These are phyloP conservation scores for Luehdorfia chinensis DNA, from an alignment of 1,140 invertebrate genomes.

Conservation along the genomic window DNA sequence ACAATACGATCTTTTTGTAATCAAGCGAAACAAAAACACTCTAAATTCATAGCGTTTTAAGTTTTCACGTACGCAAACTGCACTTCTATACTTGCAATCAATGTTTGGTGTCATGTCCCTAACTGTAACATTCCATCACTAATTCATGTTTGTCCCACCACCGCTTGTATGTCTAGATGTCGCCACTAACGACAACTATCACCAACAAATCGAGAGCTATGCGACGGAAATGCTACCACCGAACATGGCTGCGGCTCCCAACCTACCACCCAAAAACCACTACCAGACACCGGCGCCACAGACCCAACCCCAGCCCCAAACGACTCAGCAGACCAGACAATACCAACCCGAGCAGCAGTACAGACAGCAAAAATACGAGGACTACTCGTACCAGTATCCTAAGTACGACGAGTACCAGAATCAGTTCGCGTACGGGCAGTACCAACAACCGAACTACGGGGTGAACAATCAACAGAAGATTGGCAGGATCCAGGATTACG, in stretches of 20 bases:
- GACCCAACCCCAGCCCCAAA: constrained; percentile 27
- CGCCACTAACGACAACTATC: constrained; percentile 61
- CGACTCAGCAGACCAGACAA: constrained; percentile 45
- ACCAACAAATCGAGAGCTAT: constrained; percentile 69
- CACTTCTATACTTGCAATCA: too few relatives aligned
- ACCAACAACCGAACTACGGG: constrained; percentile 46
- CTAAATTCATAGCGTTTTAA: too few relatives aligned
- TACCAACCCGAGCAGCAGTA: constrained; percentile 48
- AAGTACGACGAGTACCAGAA: constrained; percentile 49
- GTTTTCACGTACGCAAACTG: too few relatives aligned
- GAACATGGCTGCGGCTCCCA: constrained; percentile 41
- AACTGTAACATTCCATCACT: neutral
- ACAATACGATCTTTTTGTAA: too few relatives aligned
- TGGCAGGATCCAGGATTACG: constrained; percentile 89
- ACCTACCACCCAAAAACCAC: constrained; percentile 58
- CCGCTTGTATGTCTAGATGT: constrained; percentile 39
- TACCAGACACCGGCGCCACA: constrained; percentile 49
- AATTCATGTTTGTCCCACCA: constrained; percentile 20
- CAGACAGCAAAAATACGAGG: constrained; percentile 47
- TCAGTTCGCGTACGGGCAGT: constrained; percentile 64
- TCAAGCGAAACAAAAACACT: too few relatives aligned
- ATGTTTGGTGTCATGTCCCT: neutral
- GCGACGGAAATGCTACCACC: constrained; percentile 66
- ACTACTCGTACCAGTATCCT: constrained; percentile 46
- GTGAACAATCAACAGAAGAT: constrained; percentile 56